phyloP scores from a whole-genome alignment of 2,797 vertebrate species.

The Bovichtus variegatus region DNA sequence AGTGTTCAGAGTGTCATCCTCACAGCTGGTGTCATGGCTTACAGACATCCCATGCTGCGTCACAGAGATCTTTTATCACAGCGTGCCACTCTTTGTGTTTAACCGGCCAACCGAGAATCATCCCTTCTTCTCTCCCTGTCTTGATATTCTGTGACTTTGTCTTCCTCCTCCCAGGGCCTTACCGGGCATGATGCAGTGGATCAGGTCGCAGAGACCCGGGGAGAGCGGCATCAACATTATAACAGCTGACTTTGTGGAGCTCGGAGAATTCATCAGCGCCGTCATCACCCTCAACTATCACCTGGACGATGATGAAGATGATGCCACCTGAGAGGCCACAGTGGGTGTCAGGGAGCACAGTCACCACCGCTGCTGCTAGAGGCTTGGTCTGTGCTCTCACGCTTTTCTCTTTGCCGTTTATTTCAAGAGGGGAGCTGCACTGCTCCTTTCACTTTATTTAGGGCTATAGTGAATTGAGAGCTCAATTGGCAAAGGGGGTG shows the following conservation, averaged over 20 bases:
- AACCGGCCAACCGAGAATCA: conserved; percentile 52
- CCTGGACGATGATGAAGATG: conserved; percentile 92
- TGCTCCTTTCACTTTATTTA: conserved; percentile 81
- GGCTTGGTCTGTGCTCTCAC: conserved; percentile 78
- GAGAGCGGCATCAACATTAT: conserved; percentile 98
- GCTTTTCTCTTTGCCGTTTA: conserved; percentile 78
- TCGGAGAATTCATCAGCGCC: conserved; percentile 97
- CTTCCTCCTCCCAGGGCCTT: conserved; percentile 87
- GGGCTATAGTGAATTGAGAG: conserved; percentile 73
- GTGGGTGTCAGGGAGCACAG: conserved; percentile 63
- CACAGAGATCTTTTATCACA: conserved; percentile 55
- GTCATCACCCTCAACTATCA: conserved; percentile 98
- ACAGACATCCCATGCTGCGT: conserved; percentile 64
- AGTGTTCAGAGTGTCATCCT: conserved; percentile 60
- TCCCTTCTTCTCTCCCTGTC: conserved; percentile 14
- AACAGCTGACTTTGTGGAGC: conserved; percentile 98
- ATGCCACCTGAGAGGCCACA: conserved; percentile 89
- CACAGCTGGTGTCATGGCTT: conserved; percentile 60
- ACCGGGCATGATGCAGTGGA: conserved; percentile 98
- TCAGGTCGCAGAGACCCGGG: conserved; percentile 93
- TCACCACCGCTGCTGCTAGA: conserved; percentile 16
- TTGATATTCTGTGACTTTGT: conserved; percentile 33
- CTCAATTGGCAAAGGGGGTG: conserved; percentile 18
- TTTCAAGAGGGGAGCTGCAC: conserved; percentile 71
- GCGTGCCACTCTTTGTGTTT: conserved; percentile 20